Percentiles rank a stretch among this genome's conserved stretches.
These are phyloP conservation scores for Muntiacus reevesi DNA, from an alignment of 2,113 vertebrate species.

Conservation along the genomic window DNA sequence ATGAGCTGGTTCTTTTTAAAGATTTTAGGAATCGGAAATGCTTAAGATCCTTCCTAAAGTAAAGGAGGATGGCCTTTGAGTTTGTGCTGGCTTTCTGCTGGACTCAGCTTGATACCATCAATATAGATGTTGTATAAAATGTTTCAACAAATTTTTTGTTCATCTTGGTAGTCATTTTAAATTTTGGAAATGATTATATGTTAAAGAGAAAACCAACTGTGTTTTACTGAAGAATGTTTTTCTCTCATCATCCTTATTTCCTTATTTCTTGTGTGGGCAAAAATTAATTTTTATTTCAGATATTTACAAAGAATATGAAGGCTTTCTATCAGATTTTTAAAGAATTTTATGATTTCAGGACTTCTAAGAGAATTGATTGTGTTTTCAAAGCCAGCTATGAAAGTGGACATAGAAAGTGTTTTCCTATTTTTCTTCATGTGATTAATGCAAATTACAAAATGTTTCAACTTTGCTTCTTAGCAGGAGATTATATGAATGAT, in stretches of 20 bases:
- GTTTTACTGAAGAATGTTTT: background rate
- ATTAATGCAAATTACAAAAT: background rate
- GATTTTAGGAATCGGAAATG: background rate
- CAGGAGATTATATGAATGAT: background rate
- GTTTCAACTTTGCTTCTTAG: background rate
- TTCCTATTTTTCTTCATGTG: background rate
- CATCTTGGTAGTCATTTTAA: background rate
- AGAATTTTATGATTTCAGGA: background rate
- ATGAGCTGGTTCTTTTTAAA: background rate
- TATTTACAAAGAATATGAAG: background rate
- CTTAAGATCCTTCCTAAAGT: background rate
- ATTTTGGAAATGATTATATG: background rate
- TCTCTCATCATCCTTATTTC: background rate
- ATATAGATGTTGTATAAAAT: background rate
- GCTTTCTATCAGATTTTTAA: background rate
- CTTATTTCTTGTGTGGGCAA: background rate
- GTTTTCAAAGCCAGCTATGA: slow-evolving; percentile 2
- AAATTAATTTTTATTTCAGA: slow-evolving; percentile 26
- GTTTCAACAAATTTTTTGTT: background rate
- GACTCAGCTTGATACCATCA: background rate
- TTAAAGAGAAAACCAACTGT: slow-evolving; percentile 5
- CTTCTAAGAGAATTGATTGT: background rate
- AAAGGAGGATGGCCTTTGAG: background rate
- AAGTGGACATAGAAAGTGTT: background rate
- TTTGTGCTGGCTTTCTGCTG: background rate